Conservation (phyloP, 2,888 invertebrate genomes). For the Aromia moschata region DNA sequence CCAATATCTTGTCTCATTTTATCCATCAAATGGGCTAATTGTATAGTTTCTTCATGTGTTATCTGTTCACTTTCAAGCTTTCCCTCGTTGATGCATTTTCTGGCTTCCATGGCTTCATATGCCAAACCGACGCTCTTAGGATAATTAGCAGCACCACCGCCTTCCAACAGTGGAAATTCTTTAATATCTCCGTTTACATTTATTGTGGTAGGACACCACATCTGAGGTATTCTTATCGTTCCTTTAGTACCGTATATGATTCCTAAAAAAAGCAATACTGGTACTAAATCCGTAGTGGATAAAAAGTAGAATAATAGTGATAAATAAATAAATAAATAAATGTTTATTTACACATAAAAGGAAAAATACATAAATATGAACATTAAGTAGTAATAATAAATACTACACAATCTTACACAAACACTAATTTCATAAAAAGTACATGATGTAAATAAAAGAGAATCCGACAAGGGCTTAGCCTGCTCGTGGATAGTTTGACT, state of each 20-base stretch:
- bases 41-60: slow-evolving; percentile 34
- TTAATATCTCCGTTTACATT: slow-evolving; percentile 68
- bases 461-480: no score
- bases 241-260: slow-evolving; percentile 66
- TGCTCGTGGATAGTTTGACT: no score
- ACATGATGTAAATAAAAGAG: no score
- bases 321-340: no score
- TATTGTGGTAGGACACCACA: slow-evolving; percentile 77
- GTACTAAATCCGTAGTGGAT: no score
- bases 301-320: no score
- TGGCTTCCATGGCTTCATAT: slow-evolving; percentile 81
- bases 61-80: slow-evolving; percentile 33
- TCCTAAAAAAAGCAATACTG: slow-evolving; percentile 18
- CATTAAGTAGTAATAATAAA: no score
- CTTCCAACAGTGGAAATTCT: slow-evolving; percentile 22
- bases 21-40: slow-evolving; percentile 39
- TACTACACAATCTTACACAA: no score
- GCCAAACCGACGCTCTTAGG: slow-evolving; percentile 76
- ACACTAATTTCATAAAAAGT: no score
- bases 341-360: no score
- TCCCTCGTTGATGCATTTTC: slow-evolving; percentile 72
- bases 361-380: no score
- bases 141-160: slow-evolving; percentile 57
- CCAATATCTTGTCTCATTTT: slow-evolving; percentile 34
- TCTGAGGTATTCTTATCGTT: slow-evolving; percentile 66